phyloP scores from a whole-genome alignment of 2,888 invertebrate species.

The Eueremaeus valkanovi region DNA sequence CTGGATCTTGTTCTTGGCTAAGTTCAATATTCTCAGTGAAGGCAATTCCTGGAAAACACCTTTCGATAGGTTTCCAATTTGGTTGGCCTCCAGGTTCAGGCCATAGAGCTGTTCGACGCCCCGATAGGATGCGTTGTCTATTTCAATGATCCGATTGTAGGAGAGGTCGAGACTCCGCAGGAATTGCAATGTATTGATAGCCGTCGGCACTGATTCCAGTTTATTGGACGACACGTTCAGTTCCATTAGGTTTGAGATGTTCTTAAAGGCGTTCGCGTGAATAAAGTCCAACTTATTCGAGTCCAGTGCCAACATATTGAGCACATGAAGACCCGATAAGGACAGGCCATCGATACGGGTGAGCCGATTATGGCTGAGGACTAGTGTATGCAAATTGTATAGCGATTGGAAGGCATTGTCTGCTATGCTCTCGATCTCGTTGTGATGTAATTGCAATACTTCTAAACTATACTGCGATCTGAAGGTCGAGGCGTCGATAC shows the following conservation, averaged over 20 bases:
- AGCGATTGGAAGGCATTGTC: slow-evolving; percentile 84
- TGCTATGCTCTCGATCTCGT: slow-evolving; percentile 74
- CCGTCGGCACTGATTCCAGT: slow-evolving; percentile 72
- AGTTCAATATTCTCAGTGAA: slow-evolving; percentile 67
- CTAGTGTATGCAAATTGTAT: slow-evolving; percentile 83
- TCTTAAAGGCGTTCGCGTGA: slow-evolving; percentile 80
- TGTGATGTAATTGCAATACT: slow-evolving; percentile 77
- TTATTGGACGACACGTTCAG: slow-evolving; percentile 83
- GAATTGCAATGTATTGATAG: slow-evolving; percentile 76
- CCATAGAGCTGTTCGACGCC: slow-evolving; percentile 83
- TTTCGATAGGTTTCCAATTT: slow-evolving; percentile 73
- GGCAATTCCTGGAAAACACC: slow-evolving; percentile 72
- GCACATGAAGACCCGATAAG: slow-evolving; percentile 76
- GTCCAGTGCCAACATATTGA: slow-evolving; percentile 78
- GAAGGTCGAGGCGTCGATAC: slow-evolving; percentile 76
- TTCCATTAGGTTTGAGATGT: slow-evolving; percentile 84
- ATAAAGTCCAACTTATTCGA: slow-evolving; percentile 78
- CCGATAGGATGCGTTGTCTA: slow-evolving; percentile 76
- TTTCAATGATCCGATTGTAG: slow-evolving; percentile 76
- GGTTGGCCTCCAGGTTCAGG: slow-evolving; percentile 82
- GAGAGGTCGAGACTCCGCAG: slow-evolving; percentile 84
- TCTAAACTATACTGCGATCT: slow-evolving; percentile 78
- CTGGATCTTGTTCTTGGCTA: slow-evolving; percentile 77
- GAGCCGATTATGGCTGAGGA: slow-evolving; percentile 76
- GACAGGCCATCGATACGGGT: slow-evolving; percentile 77